Percentiles rank a stretch among this genome's conserved stretches.
These are phyloP conservation scores for Drosophila asahinai DNA, from an alignment of 1,140 invertebrate species.

Conservation along the genomic window DNA sequence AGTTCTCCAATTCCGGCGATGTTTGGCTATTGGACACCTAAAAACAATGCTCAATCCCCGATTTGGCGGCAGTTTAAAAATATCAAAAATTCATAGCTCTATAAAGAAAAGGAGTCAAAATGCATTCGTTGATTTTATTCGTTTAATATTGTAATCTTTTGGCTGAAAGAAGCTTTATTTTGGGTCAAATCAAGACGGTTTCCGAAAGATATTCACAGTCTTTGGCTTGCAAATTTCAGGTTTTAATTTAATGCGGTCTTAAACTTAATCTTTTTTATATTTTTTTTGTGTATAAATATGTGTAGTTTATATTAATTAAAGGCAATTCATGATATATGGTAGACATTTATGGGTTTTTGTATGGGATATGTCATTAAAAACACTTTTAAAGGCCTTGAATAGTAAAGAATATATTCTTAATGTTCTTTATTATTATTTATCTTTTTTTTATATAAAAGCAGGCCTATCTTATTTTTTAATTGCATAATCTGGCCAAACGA, in stretches of 20 bases:
- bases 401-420: neutral
- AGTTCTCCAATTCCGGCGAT: conserved; percentile 10
- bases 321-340: neutral
- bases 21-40: conserved; percentile 13
- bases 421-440: too few species aligned
- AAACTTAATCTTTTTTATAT: neutral
- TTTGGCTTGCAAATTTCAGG: neutral
- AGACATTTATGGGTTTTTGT: neutral
- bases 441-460: neutral
- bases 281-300: too few species aligned
- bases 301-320: too few species aligned
- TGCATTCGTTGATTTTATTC: conserved; percentile 5
- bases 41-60: neutral
- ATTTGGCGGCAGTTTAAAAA: conserved; percentile 2
- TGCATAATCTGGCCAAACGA: neutral
- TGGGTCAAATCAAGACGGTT: conserved; percentile 14
- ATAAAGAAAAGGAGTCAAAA: neutral
- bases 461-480: neutral
- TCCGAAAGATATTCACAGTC: neutral
- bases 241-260: neutral
- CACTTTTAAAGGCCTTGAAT: too few species aligned
- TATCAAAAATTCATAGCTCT: neutral
- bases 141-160: conserved; percentile 10
- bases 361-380: too few species aligned
- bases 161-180: neutral